phyloP scores from a whole-genome alignment of 1,140 invertebrate species.

The Drosophila gunungcola region DNA sequence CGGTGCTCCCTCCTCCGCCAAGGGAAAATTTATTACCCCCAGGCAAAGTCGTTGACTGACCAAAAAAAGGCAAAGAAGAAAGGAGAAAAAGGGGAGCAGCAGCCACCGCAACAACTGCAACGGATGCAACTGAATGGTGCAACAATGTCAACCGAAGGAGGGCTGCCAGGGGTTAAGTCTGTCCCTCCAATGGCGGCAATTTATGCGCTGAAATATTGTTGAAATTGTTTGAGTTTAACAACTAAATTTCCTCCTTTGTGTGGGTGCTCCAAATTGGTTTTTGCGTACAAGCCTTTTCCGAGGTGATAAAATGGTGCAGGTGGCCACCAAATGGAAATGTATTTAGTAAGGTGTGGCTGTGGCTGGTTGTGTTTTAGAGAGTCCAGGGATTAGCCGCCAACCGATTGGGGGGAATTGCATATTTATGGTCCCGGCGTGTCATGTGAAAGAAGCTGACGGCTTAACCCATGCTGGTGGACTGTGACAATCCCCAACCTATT shows the following conservation, averaged over 20 bases:
- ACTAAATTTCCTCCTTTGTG: conserved; percentile 73
- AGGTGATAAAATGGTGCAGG: conserved; percentile 75
- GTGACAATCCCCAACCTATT: conserved; percentile 24
- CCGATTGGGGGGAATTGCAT: conserved; percentile 42
- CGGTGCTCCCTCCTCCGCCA: conserved; percentile 25
- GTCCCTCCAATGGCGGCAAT: conserved; percentile 58
- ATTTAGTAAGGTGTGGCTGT: conserved; percentile 45
- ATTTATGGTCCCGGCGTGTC: conserved; percentile 68
- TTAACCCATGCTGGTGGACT: conserved; percentile 28
- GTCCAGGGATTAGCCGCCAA: conserved; percentile 34
- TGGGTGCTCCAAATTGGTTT: conserved; percentile 75
- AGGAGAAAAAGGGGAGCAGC: conserved; percentile 52
- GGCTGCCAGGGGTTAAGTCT: conserved; percentile 26
- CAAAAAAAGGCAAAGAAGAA: conserved; percentile 39
- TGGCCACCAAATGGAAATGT: conserved; percentile 50
- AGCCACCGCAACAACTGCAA: conserved; percentile 58
- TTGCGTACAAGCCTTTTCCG: conserved; percentile 36
- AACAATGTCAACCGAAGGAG: conserved; percentile 63
- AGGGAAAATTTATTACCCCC: conserved; percentile 76
- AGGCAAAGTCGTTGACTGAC: conserved; percentile 49
- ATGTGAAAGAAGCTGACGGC: conserved; percentile 58
- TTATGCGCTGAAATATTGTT: conserved; percentile 78
- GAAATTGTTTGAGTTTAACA: conserved; percentile 80
- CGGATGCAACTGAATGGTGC: conserved; percentile 64
- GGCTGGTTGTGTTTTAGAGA: conserved; percentile 28